Base-by-base conservation (phyloP, 2,888 invertebrate species). In the Malacosoma neustria region DNA sequence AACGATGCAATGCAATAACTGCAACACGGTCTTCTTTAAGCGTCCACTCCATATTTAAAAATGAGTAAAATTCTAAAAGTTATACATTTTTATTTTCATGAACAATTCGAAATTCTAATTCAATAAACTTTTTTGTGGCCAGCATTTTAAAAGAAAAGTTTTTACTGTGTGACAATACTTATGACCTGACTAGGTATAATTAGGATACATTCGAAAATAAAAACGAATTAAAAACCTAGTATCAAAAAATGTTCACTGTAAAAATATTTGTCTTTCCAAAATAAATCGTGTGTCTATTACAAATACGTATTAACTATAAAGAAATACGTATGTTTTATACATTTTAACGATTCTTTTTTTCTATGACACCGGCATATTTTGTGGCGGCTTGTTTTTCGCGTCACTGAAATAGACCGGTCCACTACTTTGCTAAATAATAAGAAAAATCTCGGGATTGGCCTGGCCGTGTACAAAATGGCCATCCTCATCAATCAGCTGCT, bases 401-500 rank as follows among this genome's bases (percentile, higher is more conserved):
- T 75, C 66, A 73, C 80, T 68, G 59, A 85, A 85, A 85, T 85
- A 85, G 84, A 79, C 66, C 69, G 66, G 72, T 76, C 76, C 72
- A 73, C 81, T 75, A 73, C 72, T 84, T 79, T 70, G 77, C 84
- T 84, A 75, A 85, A 85, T 84, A 85, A 84, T 84, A 85, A 75
- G 84, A 85, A 82, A 82, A 81, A 79, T 75, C 72, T 75, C 77
- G 69, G 70, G 82, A 84, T 85, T 85, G 84, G 84, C 77, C 81
- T 85, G 84, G 84, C 77, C 81, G 84, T 82, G 82, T 76, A 77
- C 84, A 72, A 84, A 81, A 82, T 85, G 85, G 80, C 85, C 85
- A 85, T 84, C 85, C 85, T 84, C 85, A 85, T 85, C 85, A 84
- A 85, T 85, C 85, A 85, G 81, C 81, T 81, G 76, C 74, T 85